phyloP scores from a whole-genome alignment of 2,797 vertebrate species.

The Manis javanica region DNA sequence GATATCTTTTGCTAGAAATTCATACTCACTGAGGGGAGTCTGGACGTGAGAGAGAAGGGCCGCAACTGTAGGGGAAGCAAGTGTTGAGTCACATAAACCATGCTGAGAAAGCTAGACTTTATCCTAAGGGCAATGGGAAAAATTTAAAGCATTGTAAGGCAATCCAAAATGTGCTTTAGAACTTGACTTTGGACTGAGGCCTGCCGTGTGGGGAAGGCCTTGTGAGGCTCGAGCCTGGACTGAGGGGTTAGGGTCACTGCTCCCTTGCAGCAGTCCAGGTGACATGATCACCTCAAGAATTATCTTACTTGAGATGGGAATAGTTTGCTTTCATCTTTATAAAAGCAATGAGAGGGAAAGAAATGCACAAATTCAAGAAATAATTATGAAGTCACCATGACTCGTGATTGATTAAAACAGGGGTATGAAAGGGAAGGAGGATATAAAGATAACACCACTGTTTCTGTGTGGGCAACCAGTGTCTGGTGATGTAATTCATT shows the following conservation, averaged over 20 bases:
- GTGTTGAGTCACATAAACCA: background rate
- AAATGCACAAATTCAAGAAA: conserved; percentile 12
- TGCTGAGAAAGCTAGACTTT: background rate
- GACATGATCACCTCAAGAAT: background rate
- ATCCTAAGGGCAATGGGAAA: background rate
- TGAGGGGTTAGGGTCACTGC: background rate
- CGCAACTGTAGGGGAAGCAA: background rate
- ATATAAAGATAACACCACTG: background rate
- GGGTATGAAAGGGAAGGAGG: background rate
- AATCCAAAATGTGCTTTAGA: background rate
- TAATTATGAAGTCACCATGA: background rate
- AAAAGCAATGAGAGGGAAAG: background rate
- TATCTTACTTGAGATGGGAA: background rate
- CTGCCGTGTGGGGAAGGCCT: background rate
- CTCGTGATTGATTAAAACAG: background rate
- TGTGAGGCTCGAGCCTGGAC: background rate
- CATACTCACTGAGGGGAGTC: background rate
- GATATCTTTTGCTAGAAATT: background rate
- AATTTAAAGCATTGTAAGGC: background rate
- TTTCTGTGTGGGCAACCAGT: background rate
- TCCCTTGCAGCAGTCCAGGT: background rate
- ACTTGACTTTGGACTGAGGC: background rate
- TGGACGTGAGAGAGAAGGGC: background rate
- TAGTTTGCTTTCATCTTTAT: background rate
- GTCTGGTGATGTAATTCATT: background rate